Evolutionary conservation across 2,113 vertebrate species (phyloP).

Genomic region (Amia ocellicauda): DNA sequence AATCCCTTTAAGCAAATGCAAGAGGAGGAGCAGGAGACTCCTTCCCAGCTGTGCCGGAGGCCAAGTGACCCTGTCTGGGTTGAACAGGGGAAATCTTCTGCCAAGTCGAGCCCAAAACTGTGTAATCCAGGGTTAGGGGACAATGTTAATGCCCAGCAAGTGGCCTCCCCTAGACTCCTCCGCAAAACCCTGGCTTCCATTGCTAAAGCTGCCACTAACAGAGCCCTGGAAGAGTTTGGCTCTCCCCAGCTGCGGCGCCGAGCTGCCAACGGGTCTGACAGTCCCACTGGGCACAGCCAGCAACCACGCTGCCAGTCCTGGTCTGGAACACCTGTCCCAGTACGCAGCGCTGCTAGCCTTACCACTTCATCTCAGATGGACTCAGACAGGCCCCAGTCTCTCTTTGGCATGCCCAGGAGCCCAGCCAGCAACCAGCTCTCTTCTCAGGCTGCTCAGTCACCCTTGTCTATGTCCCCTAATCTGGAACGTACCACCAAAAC

Average conservation of each 20-base stretch:
- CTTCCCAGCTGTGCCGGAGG: conserved; percentile 37
- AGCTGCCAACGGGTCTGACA: conserved; percentile 49
- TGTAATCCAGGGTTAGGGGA: conserved; percentile 39
- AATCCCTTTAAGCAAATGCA: conserved; percentile 46
- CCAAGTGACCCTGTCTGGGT: conserved; percentile 45
- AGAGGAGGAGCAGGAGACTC: conserved; percentile 38
- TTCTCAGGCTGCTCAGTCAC: conserved; percentile 30
- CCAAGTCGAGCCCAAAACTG: conserved; percentile 54
- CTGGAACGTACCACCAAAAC: conserved; percentile 2
- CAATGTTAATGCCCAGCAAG: conserved; percentile 44
- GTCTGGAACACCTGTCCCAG: conserved; percentile 55
- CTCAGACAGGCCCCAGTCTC: conserved; percentile 19
- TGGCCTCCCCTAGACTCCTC: conserved; percentile 35
- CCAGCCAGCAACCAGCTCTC: conserved; percentile 41
- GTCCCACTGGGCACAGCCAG: conserved; percentile 37
- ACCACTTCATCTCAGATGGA: conserved; percentile 32
- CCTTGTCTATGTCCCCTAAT: conserved; percentile 10
- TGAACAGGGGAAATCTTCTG: conserved; percentile 45
- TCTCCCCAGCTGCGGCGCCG: conserved; percentile 61
- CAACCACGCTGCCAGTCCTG: conserved; percentile 62
- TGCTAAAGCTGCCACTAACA: conserved; percentile 59
- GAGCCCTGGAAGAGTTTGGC: conserved; percentile 66
- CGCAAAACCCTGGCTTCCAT: conserved; percentile 47
- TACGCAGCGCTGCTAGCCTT: conserved; percentile 33
- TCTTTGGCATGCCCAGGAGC: conserved; percentile 35